Base-by-base conservation (phyloP, 2,888 invertebrate species). In the Troilus luridus region DNA sequence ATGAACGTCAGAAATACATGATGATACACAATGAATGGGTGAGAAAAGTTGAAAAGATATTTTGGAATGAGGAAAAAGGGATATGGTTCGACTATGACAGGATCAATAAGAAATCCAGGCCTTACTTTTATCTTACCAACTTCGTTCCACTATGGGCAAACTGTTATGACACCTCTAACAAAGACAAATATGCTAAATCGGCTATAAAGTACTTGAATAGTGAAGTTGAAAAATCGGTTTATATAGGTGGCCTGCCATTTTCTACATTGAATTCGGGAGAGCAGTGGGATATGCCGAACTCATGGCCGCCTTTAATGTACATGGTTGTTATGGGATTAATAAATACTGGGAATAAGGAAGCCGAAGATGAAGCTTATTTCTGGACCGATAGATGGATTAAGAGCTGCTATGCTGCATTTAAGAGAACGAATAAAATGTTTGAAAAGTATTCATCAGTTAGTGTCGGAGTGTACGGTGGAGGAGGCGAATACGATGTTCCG, bases 221-320 rank as follows among this genome's bases (percentile, higher is more conserved):
- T 92, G 95, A 95, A 88, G 60, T 85, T 41, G 14, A 41, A n/a
- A 95, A 97, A n/a, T 94, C 94, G 92, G 17, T 56, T 24, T 92
- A 93, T 56, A 93, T 93, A 94, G 98, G 98, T 9, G 98, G 98
- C 21, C 96, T 97, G 56, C 98, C 98, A n/a, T 96, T 97, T 0
- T 97, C 98, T 0, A 94, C 97, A 92, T 96, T 96, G 93, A 96
- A 96, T 21, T 96, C 97, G 0, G 97, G 97, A 8, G 97, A 98
- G 94, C 97, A 98, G 94, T 98, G 98, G 98, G 98, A 98, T 94
- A 97, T 96, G 93, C 98, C 98, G 0, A 98, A 98, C 94, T 98
- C 98, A 0, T 99, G 99, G 99, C 97, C 99, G 0, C 98, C 99
- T 0, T 95, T 98, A 60, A 98, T 98, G 94, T 97, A 98, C 93